These are phyloP conservation scores for Drosophila tani DNA, from an alignment of 1,140 invertebrate genomes.

Conservation along the genomic window DNA sequence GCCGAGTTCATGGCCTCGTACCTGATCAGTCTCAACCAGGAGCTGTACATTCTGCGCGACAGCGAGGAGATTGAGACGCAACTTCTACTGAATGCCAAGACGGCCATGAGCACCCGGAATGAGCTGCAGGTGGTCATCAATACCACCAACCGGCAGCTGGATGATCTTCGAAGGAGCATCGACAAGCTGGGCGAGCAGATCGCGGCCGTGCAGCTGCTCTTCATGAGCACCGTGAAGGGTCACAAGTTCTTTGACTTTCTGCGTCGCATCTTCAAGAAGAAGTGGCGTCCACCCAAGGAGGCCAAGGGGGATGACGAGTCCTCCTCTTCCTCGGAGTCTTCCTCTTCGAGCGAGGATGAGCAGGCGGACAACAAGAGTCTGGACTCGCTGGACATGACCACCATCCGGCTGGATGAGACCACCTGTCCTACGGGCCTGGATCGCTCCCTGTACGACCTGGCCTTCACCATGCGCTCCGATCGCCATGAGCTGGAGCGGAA, in stretches of 20 bases:
- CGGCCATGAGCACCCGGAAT: constrained; percentile 85
- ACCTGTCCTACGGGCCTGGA: constrained; percentile 91
- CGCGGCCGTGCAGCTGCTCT: constrained; percentile 86
- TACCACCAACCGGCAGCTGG: constrained; percentile 87
- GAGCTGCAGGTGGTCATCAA: constrained; percentile 85
- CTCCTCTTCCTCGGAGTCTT: constrained; percentile 78
- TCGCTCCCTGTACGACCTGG: constrained; percentile 88
- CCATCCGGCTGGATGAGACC: constrained; percentile 89
- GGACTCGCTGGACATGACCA: constrained; percentile 87
- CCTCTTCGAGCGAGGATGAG: constrained; percentile 87
- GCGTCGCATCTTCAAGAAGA: constrained; percentile 91
- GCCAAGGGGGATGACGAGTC: constrained; percentile 60
- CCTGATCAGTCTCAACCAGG: constrained; percentile 91
- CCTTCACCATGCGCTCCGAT: constrained; percentile 87
- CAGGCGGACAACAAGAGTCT: constrained; percentile 87
- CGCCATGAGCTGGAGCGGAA: constrained; percentile 86
- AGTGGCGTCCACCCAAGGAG: constrained; percentile 87
- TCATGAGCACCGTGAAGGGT: constrained; percentile 87
- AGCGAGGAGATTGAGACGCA: constrained; percentile 90
- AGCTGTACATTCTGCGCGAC: constrained; percentile 91
- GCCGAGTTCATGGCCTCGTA: constrained; percentile 88
- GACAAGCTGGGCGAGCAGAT: constrained; percentile 87
- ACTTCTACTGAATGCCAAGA: constrained; percentile 87
- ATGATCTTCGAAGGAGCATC: constrained; percentile 86
- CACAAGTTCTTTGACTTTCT: constrained; percentile 91